Evolutionary conservation across 2,113 vertebrate genomes (phyloP), one percentile per base, ranked within the genome.

Genomic region (Rhegmatorhina hoffmannsi): DNA sequence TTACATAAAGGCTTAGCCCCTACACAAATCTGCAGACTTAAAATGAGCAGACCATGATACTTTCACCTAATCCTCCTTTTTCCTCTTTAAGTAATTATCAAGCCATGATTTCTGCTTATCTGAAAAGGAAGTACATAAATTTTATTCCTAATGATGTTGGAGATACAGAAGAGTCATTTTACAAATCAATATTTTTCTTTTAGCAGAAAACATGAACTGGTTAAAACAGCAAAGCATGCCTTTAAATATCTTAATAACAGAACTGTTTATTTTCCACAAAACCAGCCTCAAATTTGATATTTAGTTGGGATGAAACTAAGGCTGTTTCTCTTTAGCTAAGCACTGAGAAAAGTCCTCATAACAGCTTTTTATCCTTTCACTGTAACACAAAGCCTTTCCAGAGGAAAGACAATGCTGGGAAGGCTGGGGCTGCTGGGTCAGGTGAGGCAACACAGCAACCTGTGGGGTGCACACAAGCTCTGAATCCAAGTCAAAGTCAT

Each of bases 241-340:
- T 76, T 83, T 74, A 75, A 66, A 73, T 18, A 8, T 77, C 53
- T 83, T 92, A 79, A 84, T 59, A 59, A 89, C 17, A 86, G 33
- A 86, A 70, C 25, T 50, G 25, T 40, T 90, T 80, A 44, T 70
- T 83, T 94, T 88, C 36, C 55, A 69, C 33, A 82, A 66, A 73
- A 46, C 10, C 34, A 10, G 46, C 86, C 66, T 63, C 26, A 79
- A 87, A 79, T 82, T 53, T 72, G 53, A 69, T 21, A 63, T 87
- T 82, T 66, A 55, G 7, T 28, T 72, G 2, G 3, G 49, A 68
- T 53, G 11, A 87, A 79, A 76, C 8, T 24, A 70, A 74, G 13
- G 40, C 58, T 89, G 46, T 21, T 89, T 58, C 55, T 91, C 58
- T 91, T 81, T 85, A 76, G 16, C n/a, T 62, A 64, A 85, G 70